phyloP scores from a whole-genome alignment of 2,797 vertebrate species.

The Carcharodon carcharias region DNA sequence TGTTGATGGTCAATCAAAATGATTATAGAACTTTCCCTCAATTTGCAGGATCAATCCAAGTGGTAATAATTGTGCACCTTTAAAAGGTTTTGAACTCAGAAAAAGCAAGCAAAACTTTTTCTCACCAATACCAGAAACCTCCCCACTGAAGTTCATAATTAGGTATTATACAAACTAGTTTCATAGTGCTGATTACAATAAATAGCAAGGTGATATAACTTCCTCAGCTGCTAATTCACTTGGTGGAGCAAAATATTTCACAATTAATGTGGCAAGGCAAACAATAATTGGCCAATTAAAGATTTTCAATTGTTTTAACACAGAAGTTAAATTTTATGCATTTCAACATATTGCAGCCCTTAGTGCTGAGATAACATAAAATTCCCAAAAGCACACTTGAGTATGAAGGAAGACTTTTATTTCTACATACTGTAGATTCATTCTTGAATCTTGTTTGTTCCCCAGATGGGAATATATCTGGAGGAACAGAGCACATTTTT shows the following conservation, averaged over 20 bases:
- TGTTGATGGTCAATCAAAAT: background rate
- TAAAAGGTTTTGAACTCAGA: conserved; percentile 50
- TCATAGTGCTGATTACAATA: conserved; percentile 54
- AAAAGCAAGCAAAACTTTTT: conserved; percentile 39
- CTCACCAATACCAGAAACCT: conserved; percentile 45
- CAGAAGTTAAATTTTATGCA: background rate
- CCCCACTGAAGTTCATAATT: conserved; percentile 48
- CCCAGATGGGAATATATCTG: background rate
- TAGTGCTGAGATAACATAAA: background rate
- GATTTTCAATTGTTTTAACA: background rate
- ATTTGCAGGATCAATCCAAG: conserved; percentile 47
- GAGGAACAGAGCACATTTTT: background rate
- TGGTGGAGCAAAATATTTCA: background rate
- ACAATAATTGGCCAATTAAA: background rate
- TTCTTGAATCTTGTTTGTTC: background rate
- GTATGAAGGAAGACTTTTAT: background rate
- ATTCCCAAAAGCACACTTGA: background rate
- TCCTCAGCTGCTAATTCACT: background rate
- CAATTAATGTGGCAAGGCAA: background rate
- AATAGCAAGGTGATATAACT: conserved; percentile 54
- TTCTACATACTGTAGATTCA: background rate
- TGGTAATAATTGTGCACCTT: conserved; percentile 52
- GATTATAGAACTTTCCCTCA: background rate
- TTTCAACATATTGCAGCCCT: background rate
- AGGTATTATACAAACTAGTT: conserved; percentile 52